Evolutionary conservation across 2,888 invertebrate genomes (phyloP).

Genomic region (Ceramica pisi): DNA sequence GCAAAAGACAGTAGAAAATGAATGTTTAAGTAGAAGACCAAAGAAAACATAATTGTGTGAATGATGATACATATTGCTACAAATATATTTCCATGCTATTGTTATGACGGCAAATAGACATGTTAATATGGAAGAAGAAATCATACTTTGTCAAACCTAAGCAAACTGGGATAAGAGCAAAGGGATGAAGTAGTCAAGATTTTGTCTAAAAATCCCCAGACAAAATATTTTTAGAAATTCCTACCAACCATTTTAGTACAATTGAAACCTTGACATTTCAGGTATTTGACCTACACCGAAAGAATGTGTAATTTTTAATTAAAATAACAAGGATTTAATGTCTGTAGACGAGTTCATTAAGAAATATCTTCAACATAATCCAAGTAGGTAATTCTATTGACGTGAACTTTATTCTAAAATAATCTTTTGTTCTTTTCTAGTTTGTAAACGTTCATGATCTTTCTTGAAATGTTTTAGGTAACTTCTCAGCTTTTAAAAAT

Average conservation of each 20-base stretch:
- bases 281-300: conserved; percentile 55
- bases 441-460: neutral
- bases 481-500: neutral
- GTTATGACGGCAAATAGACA: no score
- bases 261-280: conserved; percentile 35
- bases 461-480: neutral
- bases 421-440: conserved; percentile 15
- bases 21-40: no score
- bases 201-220: neutral
- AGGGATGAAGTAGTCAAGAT: neutral
- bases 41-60: no score
- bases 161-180: no score
- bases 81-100: no score
- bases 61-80: no score
- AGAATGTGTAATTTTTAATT: conserved; percentile 37
- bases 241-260: conserved; percentile 13
- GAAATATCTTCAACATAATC: conserved; percentile 48
- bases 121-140: no score
- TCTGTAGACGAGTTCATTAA: conserved; percentile 53
- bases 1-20: no score
- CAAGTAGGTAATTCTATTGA: neutral
- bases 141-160: no score
- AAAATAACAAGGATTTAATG: conserved; percentile 46
- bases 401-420: conserved; percentile 7
- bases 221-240: neutral